Conservation (phyloP, 2,797 vertebrate genomes). For the Enteromius mattozi region DNA sequence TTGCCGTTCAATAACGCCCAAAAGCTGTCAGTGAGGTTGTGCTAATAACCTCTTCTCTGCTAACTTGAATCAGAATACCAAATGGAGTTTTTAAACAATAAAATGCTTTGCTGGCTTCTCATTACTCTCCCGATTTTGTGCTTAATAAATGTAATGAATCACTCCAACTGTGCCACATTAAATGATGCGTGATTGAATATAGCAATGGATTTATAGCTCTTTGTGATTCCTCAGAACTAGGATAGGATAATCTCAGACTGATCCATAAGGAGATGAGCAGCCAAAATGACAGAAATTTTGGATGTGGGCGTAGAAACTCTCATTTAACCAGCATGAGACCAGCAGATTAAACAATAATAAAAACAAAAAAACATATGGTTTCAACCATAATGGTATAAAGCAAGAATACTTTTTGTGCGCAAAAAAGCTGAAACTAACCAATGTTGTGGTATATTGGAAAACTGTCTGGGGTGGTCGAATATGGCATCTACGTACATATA, state of each 20-base stretch:
- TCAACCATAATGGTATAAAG: no score
- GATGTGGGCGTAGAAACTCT: neutral
- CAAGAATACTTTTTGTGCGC: no score
- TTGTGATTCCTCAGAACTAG: conserved; percentile 11
- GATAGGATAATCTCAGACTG: neutral
- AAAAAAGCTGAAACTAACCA: no score
- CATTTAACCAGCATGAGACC: no score
- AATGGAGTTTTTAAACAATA: conserved; percentile 45
- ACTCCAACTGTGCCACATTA: neutral
- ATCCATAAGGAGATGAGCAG: neutral
- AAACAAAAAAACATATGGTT: no score
- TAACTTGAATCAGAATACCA: conserved; percentile 36
- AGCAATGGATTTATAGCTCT: conserved; percentile 21
- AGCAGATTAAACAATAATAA: neutral
- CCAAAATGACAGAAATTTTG: neutral
- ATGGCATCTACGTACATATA: neutral
- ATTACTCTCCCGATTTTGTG: conserved; percentile 35
- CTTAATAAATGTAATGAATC: conserved; percentile 40
- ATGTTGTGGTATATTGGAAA: no score
- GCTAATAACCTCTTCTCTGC: conserved; percentile 32
- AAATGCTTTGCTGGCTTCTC: conserved; percentile 39
- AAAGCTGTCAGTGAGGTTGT: conserved; percentile 16
- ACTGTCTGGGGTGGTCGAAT: no score
- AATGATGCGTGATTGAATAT: conserved; percentile 40
- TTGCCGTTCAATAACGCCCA: conserved; percentile 18